phyloP scores from a whole-genome alignment of 2,113 vertebrate genomes.

The Halcyon malimbica region DNA sequence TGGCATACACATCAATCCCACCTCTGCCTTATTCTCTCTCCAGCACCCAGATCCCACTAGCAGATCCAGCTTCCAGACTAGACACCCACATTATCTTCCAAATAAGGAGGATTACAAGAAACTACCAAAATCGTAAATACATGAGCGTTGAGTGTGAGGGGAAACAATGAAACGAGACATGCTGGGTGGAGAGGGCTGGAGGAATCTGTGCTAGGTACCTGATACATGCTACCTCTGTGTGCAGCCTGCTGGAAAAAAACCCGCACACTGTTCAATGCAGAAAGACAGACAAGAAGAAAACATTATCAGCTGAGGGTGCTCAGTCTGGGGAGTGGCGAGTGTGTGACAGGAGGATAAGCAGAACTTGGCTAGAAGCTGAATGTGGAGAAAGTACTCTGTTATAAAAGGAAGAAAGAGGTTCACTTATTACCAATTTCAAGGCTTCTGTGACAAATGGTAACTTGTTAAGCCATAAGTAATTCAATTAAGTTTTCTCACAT shows the following conservation, averaged over 20 bases:
- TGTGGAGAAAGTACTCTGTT: background rate
- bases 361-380: background rate
- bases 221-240: fast-evolving
- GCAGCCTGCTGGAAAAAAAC: background rate
- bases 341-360: background rate
- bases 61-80: background rate
- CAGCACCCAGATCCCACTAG: background rate
- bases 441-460: background rate
- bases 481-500: background rate
- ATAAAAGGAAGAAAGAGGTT: background rate
- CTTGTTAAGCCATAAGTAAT: background rate
- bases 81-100: background rate
- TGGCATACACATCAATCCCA: background rate
- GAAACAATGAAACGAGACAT: background rate
- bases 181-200: background rate
- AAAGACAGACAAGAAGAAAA: background rate
- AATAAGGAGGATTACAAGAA: background rate
- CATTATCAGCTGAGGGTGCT: background rate
- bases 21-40: background rate
- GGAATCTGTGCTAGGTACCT: background rate
- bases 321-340: background rate
- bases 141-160: fast-evolving
- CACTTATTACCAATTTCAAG: background rate
- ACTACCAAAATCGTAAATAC: background rate
- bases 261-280: fast-evolving